These are phyloP conservation scores for Itoplectis maculator DNA, from an alignment of 2,888 invertebrate genomes.

Conservation along the genomic window DNA sequence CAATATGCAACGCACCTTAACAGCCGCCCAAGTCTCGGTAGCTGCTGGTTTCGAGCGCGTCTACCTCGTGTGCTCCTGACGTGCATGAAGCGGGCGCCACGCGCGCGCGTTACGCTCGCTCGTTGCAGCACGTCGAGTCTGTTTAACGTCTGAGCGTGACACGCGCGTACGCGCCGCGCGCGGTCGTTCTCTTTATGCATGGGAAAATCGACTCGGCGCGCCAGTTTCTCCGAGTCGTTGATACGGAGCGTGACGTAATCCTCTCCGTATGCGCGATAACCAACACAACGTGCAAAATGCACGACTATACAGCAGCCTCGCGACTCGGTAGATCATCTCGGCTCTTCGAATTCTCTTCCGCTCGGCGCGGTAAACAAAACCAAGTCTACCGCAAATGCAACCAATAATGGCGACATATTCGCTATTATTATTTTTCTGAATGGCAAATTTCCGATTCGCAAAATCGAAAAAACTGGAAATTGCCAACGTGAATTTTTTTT, in stretches of 20 bases:
- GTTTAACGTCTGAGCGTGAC: conserved; percentile 80
- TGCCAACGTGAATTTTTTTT: too few species aligned
- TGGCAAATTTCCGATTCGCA: neutral
- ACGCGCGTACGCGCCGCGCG: conserved; percentile 76
- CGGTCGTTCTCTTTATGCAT: conserved; percentile 78
- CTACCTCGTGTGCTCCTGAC: conserved; percentile 76
- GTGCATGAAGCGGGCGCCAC: conserved; percentile 74
- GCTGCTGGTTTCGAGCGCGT: conserved; percentile 9
- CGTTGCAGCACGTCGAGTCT: conserved; percentile 70
- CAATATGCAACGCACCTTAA: neutral
- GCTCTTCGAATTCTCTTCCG: conserved; percentile 13
- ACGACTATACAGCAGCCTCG: neutral
- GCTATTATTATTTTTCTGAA: neutral
- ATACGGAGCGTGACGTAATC: conserved; percentile 24
- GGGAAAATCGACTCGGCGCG: conserved; percentile 75
- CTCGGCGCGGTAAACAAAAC: neutral
- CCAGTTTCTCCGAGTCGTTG: conserved; percentile 38
- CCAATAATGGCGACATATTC: neutral
- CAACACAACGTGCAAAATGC: neutral
- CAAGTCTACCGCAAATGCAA: conserved; percentile 9
- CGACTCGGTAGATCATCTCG: neutral
- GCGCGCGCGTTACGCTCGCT: conserved; percentile 75
- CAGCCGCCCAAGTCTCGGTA: neutral
- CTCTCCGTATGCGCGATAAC: neutral
- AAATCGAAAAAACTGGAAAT: too few species aligned